Conservation (phyloP, 2,797 vertebrate species). For the Passerculus sandwichensis region DNA sequence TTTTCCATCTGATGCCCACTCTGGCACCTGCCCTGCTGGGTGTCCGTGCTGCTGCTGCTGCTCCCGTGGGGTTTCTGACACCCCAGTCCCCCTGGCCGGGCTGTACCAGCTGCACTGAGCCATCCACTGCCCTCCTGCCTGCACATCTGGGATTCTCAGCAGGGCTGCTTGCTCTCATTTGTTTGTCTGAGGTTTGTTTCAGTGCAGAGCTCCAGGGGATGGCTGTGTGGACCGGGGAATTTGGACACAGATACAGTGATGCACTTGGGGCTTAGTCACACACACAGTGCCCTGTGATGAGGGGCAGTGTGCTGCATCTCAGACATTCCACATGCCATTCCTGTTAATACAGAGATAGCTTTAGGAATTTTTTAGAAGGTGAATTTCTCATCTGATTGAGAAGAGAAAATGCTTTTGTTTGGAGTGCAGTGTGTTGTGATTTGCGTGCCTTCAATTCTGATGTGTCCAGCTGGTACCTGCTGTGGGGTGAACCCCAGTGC, state of each 20-base stretch:
- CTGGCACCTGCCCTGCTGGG: background rate
- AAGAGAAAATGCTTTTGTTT: background rate
- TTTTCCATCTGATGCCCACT: background rate
- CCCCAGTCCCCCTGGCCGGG: background rate
- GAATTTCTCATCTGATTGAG: background rate
- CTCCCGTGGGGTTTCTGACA: background rate
- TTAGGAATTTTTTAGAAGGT: background rate
- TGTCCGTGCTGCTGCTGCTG: background rate
- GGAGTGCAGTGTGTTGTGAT: background rate
- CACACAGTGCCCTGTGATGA: background rate
- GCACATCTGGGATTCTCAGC: background rate
- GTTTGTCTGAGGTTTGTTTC: background rate
- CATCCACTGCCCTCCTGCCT: background rate
- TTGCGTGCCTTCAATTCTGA: background rate
- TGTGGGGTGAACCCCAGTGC: fast-evolving
- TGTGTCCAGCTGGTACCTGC: background rate
- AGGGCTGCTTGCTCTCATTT: background rate
- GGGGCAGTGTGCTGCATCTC: background rate
- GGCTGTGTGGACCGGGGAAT: background rate
- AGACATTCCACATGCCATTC: background rate
- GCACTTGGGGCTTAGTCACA: background rate
- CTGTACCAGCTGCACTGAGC: background rate
- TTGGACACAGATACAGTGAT: background rate
- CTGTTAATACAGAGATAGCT: background rate
- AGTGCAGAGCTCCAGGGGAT: background rate